phyloP scores from a whole-genome alignment of 2,113 vertebrate species.

The Calidris pugnax region DNA sequence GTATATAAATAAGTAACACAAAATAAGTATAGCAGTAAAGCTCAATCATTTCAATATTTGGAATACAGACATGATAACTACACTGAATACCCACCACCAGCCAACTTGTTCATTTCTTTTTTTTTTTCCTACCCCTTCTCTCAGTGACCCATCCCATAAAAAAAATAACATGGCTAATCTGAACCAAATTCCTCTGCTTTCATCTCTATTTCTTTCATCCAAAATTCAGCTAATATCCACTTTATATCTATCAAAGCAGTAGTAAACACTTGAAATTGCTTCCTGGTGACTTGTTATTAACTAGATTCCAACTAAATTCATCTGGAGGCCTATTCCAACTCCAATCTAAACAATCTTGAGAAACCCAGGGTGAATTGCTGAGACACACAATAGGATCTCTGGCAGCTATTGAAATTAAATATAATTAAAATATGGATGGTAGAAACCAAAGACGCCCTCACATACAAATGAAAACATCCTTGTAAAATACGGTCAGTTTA shows the following conservation, averaged over 20 bases:
- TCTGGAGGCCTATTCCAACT: neutral
- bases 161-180: neutral
- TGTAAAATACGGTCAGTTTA: slow-evolving; percentile 4
- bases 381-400: neutral
- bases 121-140: neutral
- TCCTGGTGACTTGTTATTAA: slow-evolving; percentile 44
- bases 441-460: neutral
- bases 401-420: slow-evolving; percentile 6
- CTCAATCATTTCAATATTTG: neutral
- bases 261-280: slow-evolving; percentile 48
- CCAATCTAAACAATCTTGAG: slow-evolving; percentile 25
- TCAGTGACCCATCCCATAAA: neutral
- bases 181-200: neutral
- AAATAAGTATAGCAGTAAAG: neutral
- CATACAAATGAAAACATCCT: neutral
- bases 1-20: neutral
- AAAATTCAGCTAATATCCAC: neutral
- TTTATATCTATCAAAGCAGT: slow-evolving; percentile 11
- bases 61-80: rapidly evolving
- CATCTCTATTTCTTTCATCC: neutral
- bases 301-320: slow-evolving; percentile 28
- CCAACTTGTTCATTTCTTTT: neutral
- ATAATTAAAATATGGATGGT: slow-evolving; percentile 24
- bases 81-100: neutral
- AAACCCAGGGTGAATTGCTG: slow-evolving; percentile 17